Evolutionary conservation across 2,888 invertebrate species (phyloP).

Genomic region (Pterobdella sp.): DNA sequence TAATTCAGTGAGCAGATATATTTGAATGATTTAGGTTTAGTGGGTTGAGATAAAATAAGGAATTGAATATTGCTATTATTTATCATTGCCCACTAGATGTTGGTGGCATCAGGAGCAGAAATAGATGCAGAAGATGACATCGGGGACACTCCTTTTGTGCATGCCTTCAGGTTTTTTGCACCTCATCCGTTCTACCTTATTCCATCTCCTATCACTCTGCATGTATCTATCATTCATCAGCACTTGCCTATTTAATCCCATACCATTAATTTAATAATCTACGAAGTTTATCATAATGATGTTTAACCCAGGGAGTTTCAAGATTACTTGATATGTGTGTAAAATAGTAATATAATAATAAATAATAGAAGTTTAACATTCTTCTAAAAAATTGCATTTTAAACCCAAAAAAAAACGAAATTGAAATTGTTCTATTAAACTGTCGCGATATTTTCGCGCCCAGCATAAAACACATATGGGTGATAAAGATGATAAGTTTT

Average conservation of each 20-base stretch:
- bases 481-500: too few species aligned
- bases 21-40: not conserved
- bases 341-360: too few species aligned
- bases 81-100: slow-evolving; percentile 30
- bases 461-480: too few species aligned
- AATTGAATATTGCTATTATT: not conserved
- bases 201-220: not conserved
- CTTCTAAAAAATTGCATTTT: too few species aligned
- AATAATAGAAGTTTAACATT: too few species aligned
- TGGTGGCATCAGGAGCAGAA: slow-evolving; percentile 38
- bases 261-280: too few species aligned
- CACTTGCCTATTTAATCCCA: not conserved
- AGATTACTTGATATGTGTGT: too few species aligned
- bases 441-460: too few species aligned
- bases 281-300: too few species aligned
- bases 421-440: too few species aligned
- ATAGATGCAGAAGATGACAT: slow-evolving; percentile 39
- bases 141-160: slow-evolving; percentile 40
- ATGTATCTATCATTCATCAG: not conserved
- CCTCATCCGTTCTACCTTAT: not conserved
- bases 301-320: too few species aligned
- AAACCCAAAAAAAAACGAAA: too few species aligned
- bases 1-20: not conserved
- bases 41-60: not conserved
- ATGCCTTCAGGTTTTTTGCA: slow-evolving; percentile 35